Conservation (phyloP, 1,140 invertebrate species). For the Sarcophaga bullata region DNA sequence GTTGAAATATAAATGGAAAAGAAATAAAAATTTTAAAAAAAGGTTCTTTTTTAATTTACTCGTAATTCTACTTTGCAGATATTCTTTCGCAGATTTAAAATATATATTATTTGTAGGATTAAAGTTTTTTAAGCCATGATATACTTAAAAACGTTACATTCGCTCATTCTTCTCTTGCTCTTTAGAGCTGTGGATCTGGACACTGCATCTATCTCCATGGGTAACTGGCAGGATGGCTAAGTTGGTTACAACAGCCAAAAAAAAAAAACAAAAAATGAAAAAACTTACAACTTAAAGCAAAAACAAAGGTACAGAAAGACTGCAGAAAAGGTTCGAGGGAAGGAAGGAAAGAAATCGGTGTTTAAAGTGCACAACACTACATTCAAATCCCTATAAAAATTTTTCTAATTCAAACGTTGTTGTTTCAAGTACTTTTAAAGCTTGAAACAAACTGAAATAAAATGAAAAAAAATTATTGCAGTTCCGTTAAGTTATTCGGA, state of each 20-base stretch:
- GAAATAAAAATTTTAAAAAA: too few species aligned
- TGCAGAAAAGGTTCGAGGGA: background rate
- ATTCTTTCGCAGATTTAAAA: too few species aligned
- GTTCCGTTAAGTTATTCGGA: background rate
- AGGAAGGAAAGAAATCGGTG: background rate
- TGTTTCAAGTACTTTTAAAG: background rate
- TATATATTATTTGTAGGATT: slow-evolving; percentile 35
- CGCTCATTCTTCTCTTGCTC: background rate
- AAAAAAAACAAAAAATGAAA: background rate
- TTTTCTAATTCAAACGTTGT: background rate
- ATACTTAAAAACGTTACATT: background rate
- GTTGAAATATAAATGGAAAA: background rate
- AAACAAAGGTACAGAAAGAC: too few species aligned
- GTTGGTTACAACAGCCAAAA: background rate
- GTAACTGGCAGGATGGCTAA: background rate
- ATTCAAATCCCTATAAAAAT: background rate
- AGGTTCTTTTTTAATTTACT: background rate
- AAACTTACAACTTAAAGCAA: too few species aligned
- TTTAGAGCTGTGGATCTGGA: background rate
- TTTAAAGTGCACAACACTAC: background rate
- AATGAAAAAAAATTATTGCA: background rate
- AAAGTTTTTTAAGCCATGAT: slow-evolving; percentile 30
- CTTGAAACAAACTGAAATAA: background rate
- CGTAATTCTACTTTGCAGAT: slow-evolving; percentile 4
- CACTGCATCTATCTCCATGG: background rate